A percentile compares a stretch with the other conserved stretches of the same genome.
These are phyloP conservation scores for Cynopterus brachyotis DNA, from an alignment of 2,113 vertebrate species.

Conservation along the genomic window DNA sequence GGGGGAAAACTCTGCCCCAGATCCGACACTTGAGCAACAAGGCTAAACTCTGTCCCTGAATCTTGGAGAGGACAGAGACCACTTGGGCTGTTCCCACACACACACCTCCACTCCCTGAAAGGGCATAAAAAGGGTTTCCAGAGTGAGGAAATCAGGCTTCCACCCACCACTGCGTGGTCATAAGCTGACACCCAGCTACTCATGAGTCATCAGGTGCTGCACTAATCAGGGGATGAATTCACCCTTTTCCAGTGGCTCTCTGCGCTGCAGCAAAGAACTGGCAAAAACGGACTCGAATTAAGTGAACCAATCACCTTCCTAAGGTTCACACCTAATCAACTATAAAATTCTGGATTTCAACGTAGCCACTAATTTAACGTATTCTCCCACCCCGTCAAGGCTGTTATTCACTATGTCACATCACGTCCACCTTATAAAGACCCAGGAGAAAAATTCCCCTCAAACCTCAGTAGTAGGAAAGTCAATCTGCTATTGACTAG, in stretches of 20 bases:
- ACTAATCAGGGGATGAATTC: conserved; percentile 19
- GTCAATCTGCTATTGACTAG: background rate
- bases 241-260: conserved; percentile 17
- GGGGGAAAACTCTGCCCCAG: background rate
- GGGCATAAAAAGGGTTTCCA: conserved; percentile 38
- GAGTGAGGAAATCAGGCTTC: conserved; percentile 47
- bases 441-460: background rate
- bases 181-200: conserved; percentile 16
- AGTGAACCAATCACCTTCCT: background rate
- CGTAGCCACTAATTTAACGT: background rate
- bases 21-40: background rate
- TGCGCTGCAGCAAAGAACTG: background rate
- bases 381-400: background rate
- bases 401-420: background rate
- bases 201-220: conserved; percentile 48
- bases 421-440: background rate
- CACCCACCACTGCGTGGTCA: conserved; percentile 15
- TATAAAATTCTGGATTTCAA: background rate
- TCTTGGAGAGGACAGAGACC: background rate
- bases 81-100: background rate
- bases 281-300: background rate
- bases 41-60: background rate
- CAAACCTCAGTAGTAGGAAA: background rate
- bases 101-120: background rate
- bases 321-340: conserved; percentile 46